These are phyloP conservation scores for Cephalopterus ornatus DNA, from an alignment of 2,113 vertebrate genomes.

Conservation along the genomic window DNA sequence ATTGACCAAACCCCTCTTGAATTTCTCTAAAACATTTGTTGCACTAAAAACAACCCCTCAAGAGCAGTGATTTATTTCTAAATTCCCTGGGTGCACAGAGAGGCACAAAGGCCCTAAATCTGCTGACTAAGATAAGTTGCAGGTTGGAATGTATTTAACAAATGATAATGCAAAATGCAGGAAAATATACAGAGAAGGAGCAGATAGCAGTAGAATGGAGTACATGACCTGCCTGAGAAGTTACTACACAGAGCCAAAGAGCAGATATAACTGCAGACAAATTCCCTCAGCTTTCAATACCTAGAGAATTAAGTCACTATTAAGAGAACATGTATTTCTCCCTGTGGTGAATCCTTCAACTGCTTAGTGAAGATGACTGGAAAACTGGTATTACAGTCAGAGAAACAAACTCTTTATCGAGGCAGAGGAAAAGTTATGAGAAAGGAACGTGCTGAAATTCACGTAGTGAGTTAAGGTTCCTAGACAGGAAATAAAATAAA, in stretches of 20 bases:
- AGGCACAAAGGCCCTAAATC: conserved; percentile 50
- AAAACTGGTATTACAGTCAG: neutral
- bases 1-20: conserved; percentile 32
- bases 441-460: neutral
- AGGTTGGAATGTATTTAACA: conserved; percentile 57
- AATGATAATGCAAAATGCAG: conserved; percentile 62
- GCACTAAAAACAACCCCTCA: conserved; percentile 31
- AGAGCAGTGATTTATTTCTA: conserved; percentile 58
- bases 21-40: conserved; percentile 43
- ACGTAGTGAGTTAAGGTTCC: neutral
- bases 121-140: conserved; percentile 69
- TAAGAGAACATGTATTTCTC: neutral
- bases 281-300: conserved; percentile 9
- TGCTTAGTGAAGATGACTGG: neutral
- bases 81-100: conserved; percentile 31
- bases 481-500: neutral
- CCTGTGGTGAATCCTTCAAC: neutral
- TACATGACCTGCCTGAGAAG: conserved; percentile 64
- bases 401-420: neutral
- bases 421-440: neutral
- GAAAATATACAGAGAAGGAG: conserved; percentile 45
- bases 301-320: conserved; percentile 11
- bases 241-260: conserved; percentile 9
- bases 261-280: conserved; percentile 4
- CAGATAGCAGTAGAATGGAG: conserved; percentile 28